phyloP scores from a whole-genome alignment of 2,113 vertebrate genomes.

The Pseudopodoces humilis region DNA sequence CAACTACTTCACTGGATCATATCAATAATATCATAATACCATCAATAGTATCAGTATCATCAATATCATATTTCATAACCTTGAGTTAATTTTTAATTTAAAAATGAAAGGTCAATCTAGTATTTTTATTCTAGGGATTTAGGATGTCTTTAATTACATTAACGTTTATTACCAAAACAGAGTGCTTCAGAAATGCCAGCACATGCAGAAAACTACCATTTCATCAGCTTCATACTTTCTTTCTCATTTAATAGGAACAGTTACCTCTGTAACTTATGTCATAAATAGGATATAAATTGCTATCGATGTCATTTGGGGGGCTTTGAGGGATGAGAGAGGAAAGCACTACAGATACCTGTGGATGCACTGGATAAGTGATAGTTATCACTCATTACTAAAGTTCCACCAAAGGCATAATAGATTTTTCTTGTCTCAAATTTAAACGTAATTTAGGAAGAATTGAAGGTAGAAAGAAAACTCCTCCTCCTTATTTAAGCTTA shows the following conservation, averaged over 20 bases:
- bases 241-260: not conserved
- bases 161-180: not conserved
- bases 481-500: constrained; percentile 14
- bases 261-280: not conserved
- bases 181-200: not conserved
- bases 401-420: not conserved
- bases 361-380: not conserved
- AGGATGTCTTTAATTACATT: not conserved
- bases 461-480: not conserved
- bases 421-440: constrained; percentile 2
- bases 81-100: not conserved
- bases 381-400: not conserved
- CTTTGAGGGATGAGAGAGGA: not conserved
- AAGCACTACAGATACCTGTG: not conserved
- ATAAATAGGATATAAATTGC: not conserved
- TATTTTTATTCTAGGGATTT: not conserved
- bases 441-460: constrained; percentile 13
- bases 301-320: not conserved
- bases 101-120: not conserved
- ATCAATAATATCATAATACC: not conserved
- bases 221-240: not conserved
- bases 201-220: not conserved
- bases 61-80: not conserved
- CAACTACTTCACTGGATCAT: not conserved
- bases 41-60: too few relatives aligned